Evolutionary conservation across 2,113 vertebrate species (phyloP), one percentile per base, ranked within the genome.

Genomic region (Chloroceryle aenea): DNA sequence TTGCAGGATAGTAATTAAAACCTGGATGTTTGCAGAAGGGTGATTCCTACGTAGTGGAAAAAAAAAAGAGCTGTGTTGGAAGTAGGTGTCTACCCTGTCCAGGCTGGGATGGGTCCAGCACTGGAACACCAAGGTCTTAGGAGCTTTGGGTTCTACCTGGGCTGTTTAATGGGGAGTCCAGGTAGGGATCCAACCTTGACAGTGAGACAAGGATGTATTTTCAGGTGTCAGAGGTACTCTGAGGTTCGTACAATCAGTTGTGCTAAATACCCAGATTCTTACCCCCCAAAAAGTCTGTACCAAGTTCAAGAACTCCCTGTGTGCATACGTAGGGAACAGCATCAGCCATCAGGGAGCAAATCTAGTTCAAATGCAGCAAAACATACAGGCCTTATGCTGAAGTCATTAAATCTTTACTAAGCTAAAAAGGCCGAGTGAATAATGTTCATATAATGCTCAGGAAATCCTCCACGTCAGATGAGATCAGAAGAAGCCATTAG

Each of bases 401-500:
- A 85, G 53, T 79, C 47, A 12, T 91, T 79, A 92, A 93, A 87
- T 26, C 77, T 79, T 90, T 76, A 89, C 89, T 20, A 53, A 87
- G 77, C 78, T 91, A 42, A 48, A 96, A 93, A 93, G 87, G 85
- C 93, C 83, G 71, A 69, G 91, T 87, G 93, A 91, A 66, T 81
- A 85, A 96, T 48, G 74, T 32, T 82, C 92, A 82, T 69, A 85
- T 87, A 85, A 55, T 32, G 77, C 91, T 89, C 85, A 85, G 87
- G 94, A 97, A 95, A 94, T 83, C 85, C 89, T 94, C 58, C 71
- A 50, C 3, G 0, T 50, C 7, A 16, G 75, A 26, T n/a, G 87
- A 85, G 93, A 94, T 62, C 87, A 96, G 81, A 82, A 89, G 93
- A 9, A 89, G 74, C 81, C 87, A 53, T 94, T 66, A 94, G 94